Base-by-base conservation (phyloP, 2,113 vertebrate genomes). In the Microcebus ravelobensis region DNA sequence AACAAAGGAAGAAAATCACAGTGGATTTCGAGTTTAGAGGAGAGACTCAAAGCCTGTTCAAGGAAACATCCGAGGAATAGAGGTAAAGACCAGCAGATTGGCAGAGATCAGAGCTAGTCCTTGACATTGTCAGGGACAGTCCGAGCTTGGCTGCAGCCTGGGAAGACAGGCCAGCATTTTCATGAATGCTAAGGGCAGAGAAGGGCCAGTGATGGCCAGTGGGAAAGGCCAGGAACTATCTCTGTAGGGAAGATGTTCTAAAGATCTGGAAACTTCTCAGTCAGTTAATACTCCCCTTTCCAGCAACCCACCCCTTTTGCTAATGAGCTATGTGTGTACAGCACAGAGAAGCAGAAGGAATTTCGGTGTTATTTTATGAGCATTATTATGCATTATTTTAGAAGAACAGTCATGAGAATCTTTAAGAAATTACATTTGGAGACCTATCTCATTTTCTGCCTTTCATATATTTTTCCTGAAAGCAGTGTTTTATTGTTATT, bases 361-460 rank as follows among this genome's bases (percentile, higher is more conserved):
- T 52, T 77, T 79, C 57, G 18, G 63, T 80, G 71, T 48, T 59
- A 36, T 85, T 90, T 79, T 25, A 34, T n/a, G 21, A 48, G 13
- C 59, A 80, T 90, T n/a, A 52, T 84, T 73, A 25, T 55, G 13
- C 59, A 80, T 90, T n/a, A 52, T 84, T 73, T 94, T 89, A 74
- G 23, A 31, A 73, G 55, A 77, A 18, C 5, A 50, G 29, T 84
- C 0, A 36, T 27, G 25, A 90, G 25, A 20, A 17, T 36, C 71
- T 71, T 82, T 87, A 86, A 79, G 65, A 34, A 65, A 73, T 91
- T 87, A 57, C 50, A 91, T 94, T 79, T 87, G 34, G 48, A 94
- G 50, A 70, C 29, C 23, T 74, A 48, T 45, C 91, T 95, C 57
- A 86, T 92, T 89, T 91, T 86, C 68, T 95, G 23, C 17, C n/a